phyloP scores from a whole-genome alignment of 1,140 invertebrate genomes.

The Radopholus similis region DNA sequence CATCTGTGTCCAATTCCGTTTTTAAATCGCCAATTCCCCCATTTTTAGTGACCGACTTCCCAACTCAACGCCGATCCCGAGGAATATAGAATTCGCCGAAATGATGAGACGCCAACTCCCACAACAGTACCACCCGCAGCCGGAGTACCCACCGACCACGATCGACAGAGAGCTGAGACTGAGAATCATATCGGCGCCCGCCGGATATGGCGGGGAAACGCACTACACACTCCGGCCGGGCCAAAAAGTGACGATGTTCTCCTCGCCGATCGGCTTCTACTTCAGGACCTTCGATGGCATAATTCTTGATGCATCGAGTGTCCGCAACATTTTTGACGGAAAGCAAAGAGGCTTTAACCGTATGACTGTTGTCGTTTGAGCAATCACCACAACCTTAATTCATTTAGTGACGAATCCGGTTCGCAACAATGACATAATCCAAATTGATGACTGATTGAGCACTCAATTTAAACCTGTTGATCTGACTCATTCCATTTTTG shows the following conservation, averaged over 20 bases:
- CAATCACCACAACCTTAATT: not conserved
- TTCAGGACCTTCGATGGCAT: constrained; percentile 20
- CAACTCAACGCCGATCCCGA: no score
- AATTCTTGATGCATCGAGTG: constrained; percentile 22
- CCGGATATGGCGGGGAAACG: not conserved
- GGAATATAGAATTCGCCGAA: no score
- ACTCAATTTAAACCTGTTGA: not conserved
- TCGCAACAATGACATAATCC: not conserved
- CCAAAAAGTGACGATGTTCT: constrained; percentile 23
- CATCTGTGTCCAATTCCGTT: not conserved
- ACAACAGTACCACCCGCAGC: no score
- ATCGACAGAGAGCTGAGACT: not conserved
- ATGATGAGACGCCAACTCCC: no score
- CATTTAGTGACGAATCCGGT: not conserved
- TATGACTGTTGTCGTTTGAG: not conserved
- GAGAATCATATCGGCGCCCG: constrained; percentile 32
- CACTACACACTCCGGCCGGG: constrained; percentile 8
- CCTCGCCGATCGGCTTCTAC: constrained; percentile 9
- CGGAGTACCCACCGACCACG: not conserved
- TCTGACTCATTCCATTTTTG: constrained; percentile 5
- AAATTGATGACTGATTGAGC: not conserved
- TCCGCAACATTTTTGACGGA: constrained; percentile 1
- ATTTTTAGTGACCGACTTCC: constrained; percentile 4
- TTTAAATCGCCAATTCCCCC: not conserved
- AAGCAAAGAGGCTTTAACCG: not conserved